These are phyloP conservation scores for Pangasius djambal DNA, from an alignment of 2,797 vertebrate genomes.

Conservation along the genomic window DNA sequence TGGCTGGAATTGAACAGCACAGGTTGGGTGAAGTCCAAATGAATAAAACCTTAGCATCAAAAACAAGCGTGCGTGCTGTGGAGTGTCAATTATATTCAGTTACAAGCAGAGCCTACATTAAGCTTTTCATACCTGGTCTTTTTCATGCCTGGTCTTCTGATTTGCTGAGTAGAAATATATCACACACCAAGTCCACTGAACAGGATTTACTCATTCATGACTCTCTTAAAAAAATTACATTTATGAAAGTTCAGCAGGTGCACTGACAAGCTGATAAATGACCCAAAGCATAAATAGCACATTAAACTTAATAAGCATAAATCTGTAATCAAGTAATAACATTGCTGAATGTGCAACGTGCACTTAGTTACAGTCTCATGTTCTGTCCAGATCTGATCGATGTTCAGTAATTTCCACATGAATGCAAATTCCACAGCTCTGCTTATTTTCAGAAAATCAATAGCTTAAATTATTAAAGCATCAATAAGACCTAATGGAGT, in stretches of 20 bases:
- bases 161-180: not conserved
- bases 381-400: constrained; percentile 12
- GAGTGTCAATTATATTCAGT: not conserved
- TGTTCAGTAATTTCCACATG: constrained; percentile 28
- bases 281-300: constrained; percentile 12
- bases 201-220: constrained; percentile 5
- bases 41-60: not conserved
- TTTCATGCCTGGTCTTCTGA: not conserved
- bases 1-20: not conserved
- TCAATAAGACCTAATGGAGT: constrained; percentile 17
- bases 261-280: not conserved
- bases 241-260: not conserved
- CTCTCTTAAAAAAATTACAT: not conserved
- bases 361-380: constrained; percentile 18
- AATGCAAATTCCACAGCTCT: constrained; percentile 14
- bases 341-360: not conserved
- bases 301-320: constrained; percentile 15
- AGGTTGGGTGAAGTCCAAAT: not conserved
- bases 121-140: not conserved
- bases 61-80: not conserved
- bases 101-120: not conserved
- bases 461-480: constrained; percentile 15
- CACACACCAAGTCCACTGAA: not conserved
- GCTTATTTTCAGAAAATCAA: constrained; percentile 29
- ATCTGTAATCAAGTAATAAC: not conserved